Evolutionary conservation across 2,888 invertebrate genomes (phyloP), one percentile per base, ranked within the genome.

Genomic region (Lepidocyrtinus sp.): DNA sequence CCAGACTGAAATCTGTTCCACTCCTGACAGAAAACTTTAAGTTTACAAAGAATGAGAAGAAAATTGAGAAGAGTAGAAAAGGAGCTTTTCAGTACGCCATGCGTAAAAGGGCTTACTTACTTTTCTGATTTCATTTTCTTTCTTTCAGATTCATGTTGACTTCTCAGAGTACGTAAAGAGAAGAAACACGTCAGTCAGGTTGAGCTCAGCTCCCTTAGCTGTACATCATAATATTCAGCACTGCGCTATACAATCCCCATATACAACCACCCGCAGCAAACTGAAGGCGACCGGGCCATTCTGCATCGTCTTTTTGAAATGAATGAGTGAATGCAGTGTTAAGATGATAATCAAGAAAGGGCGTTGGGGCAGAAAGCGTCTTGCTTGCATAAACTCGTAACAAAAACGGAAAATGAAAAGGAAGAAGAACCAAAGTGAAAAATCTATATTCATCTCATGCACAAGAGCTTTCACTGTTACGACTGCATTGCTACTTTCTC

Each of bases 331-430:
- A 68, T 75, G 62, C 55, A 74, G 74, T 75, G 80, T 26, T 80
- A 75, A 75, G 80, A 71, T 80, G 70, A 80, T 80, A 75, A 80
- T 80, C 74, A 80, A 75, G 70, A 71, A 71, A 80, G 80, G 80
- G 80, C 80, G 80, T 80, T 75, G 73, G 80, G 80, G 70, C 75
- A 80, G 70, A 80, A 74, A 69, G 46, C 55, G 55, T 55, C 72
- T 36, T 64, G 74, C 79, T 46, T 36, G 26, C 59, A 69, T 36
- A 72, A 55, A 68, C 36, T 7, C 17, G 5, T n/a, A 25, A 75
- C 75, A 62, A 27, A 61, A 74, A 46, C n/a, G 19, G 26, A 46
- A 72, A 36, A 17, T 22, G 45, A 64, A 45, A 61, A 21, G n/a
- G 24, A 26, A 63, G 61, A 69, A 46, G 67, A 62, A 55, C 68